Conservation (phyloP, 2,888 invertebrate species). For the Microplitis deprimator region DNA sequence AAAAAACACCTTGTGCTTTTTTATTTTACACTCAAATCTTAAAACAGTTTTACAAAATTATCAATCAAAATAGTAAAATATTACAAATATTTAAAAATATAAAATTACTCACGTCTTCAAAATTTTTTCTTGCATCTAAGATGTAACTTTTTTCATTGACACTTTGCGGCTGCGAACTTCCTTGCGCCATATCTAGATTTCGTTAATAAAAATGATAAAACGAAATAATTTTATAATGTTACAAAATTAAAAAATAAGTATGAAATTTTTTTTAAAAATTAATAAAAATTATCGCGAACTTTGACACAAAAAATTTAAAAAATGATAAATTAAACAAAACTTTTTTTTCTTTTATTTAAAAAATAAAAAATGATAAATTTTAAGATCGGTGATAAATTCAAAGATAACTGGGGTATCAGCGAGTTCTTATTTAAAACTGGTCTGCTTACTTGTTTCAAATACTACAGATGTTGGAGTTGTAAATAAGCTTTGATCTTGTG, state of each 20-base stretch:
- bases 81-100: neutral
- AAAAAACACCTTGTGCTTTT: too few species aligned
- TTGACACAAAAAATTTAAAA: neutral
- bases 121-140: slow-evolving; percentile 64
- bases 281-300: neutral
- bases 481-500: neutral
- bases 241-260: neutral
- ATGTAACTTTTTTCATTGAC: slow-evolving; percentile 68
- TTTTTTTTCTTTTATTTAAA: neutral
- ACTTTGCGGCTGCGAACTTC: slow-evolving; percentile 46
- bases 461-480: neutral
- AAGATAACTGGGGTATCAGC: neutral
- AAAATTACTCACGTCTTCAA: slow-evolving; percentile 63
- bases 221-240: neutral
- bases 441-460: neutral
- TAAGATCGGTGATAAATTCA: neutral
- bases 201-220: neutral
- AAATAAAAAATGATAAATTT: neutral
- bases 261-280: too few species aligned
- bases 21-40: too few species aligned
- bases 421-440: neutral
- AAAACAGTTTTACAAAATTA: neutral
- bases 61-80: slow-evolving; percentile 9
- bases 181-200: slow-evolving; percentile 43
- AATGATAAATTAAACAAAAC: neutral